Base-by-base conservation (phyloP, 2,797 vertebrate species). In the Glyptemys insculpta region DNA sequence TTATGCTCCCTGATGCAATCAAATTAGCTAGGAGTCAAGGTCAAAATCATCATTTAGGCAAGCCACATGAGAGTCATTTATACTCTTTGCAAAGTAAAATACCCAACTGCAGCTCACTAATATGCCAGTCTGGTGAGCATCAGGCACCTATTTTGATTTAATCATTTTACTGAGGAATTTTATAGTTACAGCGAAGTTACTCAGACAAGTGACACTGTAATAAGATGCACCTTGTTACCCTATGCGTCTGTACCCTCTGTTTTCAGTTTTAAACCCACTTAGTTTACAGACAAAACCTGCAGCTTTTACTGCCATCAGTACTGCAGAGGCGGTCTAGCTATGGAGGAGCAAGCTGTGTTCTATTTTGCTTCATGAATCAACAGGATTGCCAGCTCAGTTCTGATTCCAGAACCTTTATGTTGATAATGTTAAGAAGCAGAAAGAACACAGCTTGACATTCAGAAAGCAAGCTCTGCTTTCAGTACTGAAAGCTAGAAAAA, bases 361-460 rank as follows among this genome's bases (percentile, higher is more conserved):
- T 23, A 86, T 37, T 92, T 87, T 95, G 52, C 87, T 53, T 27
- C 81, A 87, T 78, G 96, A 96, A 97, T 68, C 95, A 21, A 83
- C 72, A 14, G 34, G 88, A 19, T 50, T 3, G 8, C 18, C 53
- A 90, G 47, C 52, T 4, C 76, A 79, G 56, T 68, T 1, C 79
- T 86, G n/a, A n/a, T 89, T 25, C 91, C 8, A 68, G 86, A 49
- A 87, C 4, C 68, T 12, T 59, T 25, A 83, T 49, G 91, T 80
- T 37, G 10, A 68, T 0, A 41, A 34, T 1, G 88, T 10, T 2
- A 3, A 76, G 81, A 90, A 95, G 90, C 80, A 57, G 79, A 34
- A 95, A 53, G 86, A 31, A 84, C 37, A 18, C 91, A n/a, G 92
- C 53, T 37, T 5, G 91, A 16, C 54, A 54, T 5, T 25, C 44